phyloP scores from a whole-genome alignment of 2,113 vertebrate species.

The Xiphophorus couchianus region DNA sequence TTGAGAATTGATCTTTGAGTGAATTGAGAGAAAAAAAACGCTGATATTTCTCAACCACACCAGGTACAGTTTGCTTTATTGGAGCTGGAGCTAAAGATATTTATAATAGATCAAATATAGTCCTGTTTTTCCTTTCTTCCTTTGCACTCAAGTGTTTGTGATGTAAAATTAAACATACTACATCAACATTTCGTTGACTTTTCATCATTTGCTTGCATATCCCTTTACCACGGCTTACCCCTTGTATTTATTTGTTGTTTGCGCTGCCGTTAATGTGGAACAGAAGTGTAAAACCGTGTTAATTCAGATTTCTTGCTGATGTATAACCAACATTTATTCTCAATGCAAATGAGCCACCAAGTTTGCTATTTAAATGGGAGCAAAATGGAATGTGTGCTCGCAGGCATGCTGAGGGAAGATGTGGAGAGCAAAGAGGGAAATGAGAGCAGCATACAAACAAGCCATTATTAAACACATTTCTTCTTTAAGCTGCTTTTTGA shows the following conservation, averaged over 20 bases:
- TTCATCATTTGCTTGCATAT: neutral
- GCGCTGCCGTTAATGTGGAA: neutral
- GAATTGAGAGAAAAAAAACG: neutral
- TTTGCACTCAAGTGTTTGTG: neutral
- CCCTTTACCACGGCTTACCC: neutral
- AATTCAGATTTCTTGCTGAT: slow-evolving; percentile 45
- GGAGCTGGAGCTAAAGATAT: neutral
- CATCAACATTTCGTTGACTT: neutral
- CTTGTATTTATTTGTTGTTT: neutral
- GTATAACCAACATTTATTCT: slow-evolving; percentile 65
- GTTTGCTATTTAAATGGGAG: slow-evolving; percentile 66
- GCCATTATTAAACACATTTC: slow-evolving; percentile 68
- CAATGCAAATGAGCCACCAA: slow-evolving; percentile 68
- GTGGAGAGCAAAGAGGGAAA: slow-evolving; percentile 54
- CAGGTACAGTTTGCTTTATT: neutral
- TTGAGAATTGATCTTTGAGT: neutral
- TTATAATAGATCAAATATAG: neutral
- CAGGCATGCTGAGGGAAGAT: slow-evolving; percentile 65
- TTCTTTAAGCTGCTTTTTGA: slow-evolving; percentile 70
- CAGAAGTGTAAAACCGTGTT: slow-evolving; percentile 16
- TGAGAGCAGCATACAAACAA: slow-evolving; percentile 65
- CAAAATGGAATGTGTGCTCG: slow-evolving; percentile 58
- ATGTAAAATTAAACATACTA: neutral
- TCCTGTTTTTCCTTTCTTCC: neutral
- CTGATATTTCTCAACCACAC: neutral